Conservation (phyloP, 2,113 vertebrate species). For the Ptyas mucosa region DNA sequence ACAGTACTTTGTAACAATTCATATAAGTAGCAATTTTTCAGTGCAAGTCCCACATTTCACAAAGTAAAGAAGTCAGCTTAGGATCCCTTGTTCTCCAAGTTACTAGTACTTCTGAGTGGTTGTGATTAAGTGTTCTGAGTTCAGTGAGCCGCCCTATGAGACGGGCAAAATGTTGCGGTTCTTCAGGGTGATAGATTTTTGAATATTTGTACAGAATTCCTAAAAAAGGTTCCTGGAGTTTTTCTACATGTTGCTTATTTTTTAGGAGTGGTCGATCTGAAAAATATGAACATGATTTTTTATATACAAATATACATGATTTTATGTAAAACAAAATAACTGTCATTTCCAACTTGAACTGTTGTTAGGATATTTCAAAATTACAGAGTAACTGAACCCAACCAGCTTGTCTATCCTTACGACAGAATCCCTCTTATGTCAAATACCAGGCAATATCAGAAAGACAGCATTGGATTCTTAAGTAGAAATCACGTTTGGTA, state of each 20-base stretch:
- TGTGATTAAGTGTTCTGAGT: conserved; percentile 84
- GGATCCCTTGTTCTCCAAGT: conserved; percentile 60
- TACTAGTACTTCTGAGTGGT: conserved; percentile 80
- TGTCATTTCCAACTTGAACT: not conserved
- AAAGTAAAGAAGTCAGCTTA: conserved; percentile 52
- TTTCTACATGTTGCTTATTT: conserved; percentile 81
- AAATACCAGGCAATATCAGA: not conserved
- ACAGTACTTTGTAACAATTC: conserved; percentile 26
- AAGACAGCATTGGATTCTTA: not conserved
- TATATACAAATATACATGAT: not conserved
- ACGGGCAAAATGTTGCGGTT: conserved; percentile 81
- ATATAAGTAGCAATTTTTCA: conserved; percentile 41
- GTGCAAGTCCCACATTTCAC: conserved; percentile 67
- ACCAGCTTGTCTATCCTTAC: not conserved
- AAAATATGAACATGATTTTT: conserved; percentile 39
- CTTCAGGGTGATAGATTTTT: conserved; percentile 71
- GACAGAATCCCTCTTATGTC: not conserved
- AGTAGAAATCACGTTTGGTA: not conserved
- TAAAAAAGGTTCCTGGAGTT: conserved; percentile 86
- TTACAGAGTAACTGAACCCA: not conserved
- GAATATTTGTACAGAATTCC: conserved; percentile 83
- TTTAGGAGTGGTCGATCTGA: conserved; percentile 80
- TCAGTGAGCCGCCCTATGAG: conserved; percentile 85
- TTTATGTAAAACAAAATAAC: not conserved
- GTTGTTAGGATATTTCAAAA: not conserved